Evolutionary conservation across 2,113 vertebrate genomes (phyloP).

Genomic region (Grallaria varia): DNA sequence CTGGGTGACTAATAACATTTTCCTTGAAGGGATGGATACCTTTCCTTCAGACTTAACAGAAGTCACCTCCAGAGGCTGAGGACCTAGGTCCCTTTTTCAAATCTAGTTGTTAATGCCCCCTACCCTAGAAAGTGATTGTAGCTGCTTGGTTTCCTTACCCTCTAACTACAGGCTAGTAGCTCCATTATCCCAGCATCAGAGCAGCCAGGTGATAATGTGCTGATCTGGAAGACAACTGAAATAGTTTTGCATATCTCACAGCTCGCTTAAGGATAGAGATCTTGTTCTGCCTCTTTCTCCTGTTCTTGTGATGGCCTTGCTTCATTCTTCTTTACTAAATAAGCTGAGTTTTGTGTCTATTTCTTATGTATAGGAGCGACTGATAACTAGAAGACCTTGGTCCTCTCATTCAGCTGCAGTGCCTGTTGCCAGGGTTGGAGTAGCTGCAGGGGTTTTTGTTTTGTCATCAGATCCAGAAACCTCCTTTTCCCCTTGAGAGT

Average conservation of each 20-base stretch:
- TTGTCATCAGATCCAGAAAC: background rate
- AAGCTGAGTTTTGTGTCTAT: background rate
- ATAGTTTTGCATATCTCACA: background rate
- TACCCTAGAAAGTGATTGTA: background rate
- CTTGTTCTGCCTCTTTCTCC: background rate
- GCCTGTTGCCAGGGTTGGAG: fast-evolving
- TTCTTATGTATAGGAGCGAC: background rate
- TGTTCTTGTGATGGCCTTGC: background rate
- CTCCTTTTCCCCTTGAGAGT: background rate
- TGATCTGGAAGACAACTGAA: background rate
- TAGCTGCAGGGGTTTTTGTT: background rate
- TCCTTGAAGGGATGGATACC: background rate
- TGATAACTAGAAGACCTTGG: background rate
- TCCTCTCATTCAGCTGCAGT: background rate
- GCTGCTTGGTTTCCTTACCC: background rate
- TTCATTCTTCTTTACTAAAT: background rate
- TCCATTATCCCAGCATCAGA: background rate
- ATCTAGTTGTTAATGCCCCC: background rate
- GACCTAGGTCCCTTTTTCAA: background rate
- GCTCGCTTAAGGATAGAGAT: background rate
- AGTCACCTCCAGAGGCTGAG: background rate
- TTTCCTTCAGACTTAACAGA: background rate
- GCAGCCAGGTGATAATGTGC: background rate
- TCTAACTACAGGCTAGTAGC: background rate
- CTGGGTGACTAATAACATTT: background rate